phyloP scores from a whole-genome alignment of 2,888 invertebrate genomes.

The Mesorhabditis sp. region DNA sequence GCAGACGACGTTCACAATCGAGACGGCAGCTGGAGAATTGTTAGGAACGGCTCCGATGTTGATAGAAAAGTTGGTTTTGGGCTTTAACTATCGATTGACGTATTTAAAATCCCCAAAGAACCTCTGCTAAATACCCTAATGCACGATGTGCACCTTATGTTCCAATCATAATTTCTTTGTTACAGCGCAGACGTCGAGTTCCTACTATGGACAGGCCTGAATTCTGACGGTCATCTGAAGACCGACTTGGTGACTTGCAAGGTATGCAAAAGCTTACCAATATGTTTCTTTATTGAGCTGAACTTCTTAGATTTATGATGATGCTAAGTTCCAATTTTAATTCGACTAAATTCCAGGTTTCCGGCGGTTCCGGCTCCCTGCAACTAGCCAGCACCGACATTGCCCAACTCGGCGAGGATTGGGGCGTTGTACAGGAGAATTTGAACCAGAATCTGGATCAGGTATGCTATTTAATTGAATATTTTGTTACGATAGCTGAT shows the following conservation, averaged over 20 bases:
- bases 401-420: no score
- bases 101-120: not conserved
- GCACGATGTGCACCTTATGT: not conserved
- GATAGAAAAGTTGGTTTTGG: constrained; percentile 8
- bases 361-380: no score
- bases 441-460: no score
- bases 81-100: no score
- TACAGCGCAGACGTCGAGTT: constrained; percentile 49
- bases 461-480: no score
- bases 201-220: constrained; percentile 48
- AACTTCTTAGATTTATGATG: no score
- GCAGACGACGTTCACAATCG: constrained; percentile 40
- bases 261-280: constrained; percentile 14
- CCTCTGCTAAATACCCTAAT: not conserved
- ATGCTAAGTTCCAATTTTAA: no score
- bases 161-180: not conserved
- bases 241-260: constrained; percentile 50
- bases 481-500: not conserved
- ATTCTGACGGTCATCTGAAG: constrained; percentile 54
- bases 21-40: constrained; percentile 44
- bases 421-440: no score
- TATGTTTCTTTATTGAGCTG: no score
- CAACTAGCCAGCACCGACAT: no score
- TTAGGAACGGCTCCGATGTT: constrained; percentile 43
- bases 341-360: no score